A percentile compares a stretch with the other conserved stretches of the same genome.
These are phyloP conservation scores for Colostygia pectinataria DNA, from an alignment of 2,888 invertebrate species.

Conservation along the genomic window DNA sequence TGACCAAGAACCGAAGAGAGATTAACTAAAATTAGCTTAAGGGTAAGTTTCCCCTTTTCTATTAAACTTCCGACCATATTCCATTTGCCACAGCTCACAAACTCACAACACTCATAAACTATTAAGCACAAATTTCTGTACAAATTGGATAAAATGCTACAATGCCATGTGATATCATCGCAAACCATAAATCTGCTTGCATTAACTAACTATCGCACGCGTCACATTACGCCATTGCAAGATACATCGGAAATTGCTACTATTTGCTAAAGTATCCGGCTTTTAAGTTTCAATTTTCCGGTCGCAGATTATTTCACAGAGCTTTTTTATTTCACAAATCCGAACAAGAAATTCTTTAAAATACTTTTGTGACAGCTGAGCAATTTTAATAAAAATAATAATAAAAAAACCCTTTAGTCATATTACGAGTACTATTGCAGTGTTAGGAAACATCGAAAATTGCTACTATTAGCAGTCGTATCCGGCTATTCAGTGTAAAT, in stretches of 20 bases:
- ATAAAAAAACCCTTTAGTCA: no score
- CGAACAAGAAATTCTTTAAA: no score
- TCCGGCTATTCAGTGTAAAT: slow-evolving; percentile 82
- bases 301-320: slow-evolving; percentile 70
- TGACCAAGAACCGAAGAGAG: no score
- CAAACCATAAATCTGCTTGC: slow-evolving; percentile 50
- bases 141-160: slow-evolving; percentile 6
- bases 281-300: slow-evolving; percentile 82
- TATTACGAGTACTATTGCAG: background rate
- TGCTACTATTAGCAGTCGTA: slow-evolving; percentile 70
- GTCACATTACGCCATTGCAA: slow-evolving; percentile 62
- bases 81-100: slow-evolving; percentile 12
- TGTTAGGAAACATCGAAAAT: slow-evolving; percentile 48
- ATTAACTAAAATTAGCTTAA: no score
- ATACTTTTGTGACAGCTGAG: no score
- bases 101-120: background rate
- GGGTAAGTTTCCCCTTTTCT: slow-evolving; percentile 3
- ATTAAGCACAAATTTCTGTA: background rate
- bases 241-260: slow-evolving; percentile 76
- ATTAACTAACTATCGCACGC: slow-evolving; percentile 39
- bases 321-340: no score
- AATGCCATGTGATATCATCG: slow-evolving; percentile 40
- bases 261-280: slow-evolving; percentile 75
- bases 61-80: slow-evolving; percentile 1
- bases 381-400: background rate